Conservation (phyloP, 2,888 invertebrate species). For the Drosophila phalerata region DNA sequence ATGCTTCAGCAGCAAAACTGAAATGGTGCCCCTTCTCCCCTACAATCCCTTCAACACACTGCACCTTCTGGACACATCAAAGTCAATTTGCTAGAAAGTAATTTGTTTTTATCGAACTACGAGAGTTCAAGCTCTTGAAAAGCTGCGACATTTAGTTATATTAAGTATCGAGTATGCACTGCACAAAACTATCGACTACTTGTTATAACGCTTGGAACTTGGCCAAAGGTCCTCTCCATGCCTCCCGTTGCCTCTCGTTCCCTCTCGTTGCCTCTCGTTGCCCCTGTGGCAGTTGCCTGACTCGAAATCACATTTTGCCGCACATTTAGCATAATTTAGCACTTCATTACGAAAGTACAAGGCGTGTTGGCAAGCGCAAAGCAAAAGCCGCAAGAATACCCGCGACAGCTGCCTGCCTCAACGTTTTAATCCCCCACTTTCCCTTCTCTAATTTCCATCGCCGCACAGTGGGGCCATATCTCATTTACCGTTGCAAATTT, state of each 20-base stretch:
- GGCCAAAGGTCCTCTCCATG: background rate
- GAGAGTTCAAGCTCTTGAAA: constrained; percentile 21
- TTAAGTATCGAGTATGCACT: constrained; percentile 43
- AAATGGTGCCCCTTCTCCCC: background rate
- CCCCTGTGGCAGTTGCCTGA: constrained; percentile 13
- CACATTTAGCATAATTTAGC: constrained; percentile 75
- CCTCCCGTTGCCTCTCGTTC: background rate
- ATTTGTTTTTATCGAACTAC: constrained; percentile 54
- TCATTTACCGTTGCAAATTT: too few species aligned
- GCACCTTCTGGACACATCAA: constrained; percentile 25
- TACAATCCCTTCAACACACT: too few species aligned
- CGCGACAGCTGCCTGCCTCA: constrained; percentile 58
- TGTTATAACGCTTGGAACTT: constrained; percentile 26
- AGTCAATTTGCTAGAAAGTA: constrained; percentile 64
- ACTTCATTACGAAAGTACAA: constrained; percentile 60
- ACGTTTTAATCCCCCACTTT: constrained; percentile 23
- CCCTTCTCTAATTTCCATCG: background rate
- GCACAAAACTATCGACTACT: constrained; percentile 24
- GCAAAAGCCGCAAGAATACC: constrained; percentile 59
- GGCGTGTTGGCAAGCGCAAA: constrained; percentile 13
- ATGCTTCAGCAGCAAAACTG: constrained; percentile 11
- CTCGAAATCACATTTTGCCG: constrained; percentile 60
- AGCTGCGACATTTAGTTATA: constrained; percentile 8
- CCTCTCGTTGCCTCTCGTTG: background rate
- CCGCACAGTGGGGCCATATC: too few species aligned